phyloP scores from a whole-genome alignment of 2,888 invertebrate species.

The Schizotus pectinicornis region DNA sequence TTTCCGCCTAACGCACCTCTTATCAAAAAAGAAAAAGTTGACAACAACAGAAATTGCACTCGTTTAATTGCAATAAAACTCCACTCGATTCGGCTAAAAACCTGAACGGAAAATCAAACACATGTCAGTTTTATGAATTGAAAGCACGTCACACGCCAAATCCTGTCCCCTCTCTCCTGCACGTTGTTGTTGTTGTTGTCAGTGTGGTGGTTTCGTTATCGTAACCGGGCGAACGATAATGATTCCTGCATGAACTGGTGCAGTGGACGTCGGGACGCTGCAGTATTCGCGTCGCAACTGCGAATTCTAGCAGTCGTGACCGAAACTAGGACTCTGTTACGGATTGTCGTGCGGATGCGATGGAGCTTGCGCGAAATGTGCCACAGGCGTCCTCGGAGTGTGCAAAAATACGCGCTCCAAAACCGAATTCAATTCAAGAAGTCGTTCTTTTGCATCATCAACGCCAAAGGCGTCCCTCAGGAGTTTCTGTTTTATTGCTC shows the following conservation, averaged over 20 bases:
- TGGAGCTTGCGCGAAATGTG: conserved; percentile 36
- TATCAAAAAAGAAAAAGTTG: neutral
- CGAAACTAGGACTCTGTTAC: conserved; percentile 33
- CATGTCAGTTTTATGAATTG: no score
- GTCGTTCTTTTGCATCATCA: no score
- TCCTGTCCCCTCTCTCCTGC: neutral
- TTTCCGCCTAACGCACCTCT: neutral
- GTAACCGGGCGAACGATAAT: neutral
- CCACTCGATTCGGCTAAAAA: neutral
- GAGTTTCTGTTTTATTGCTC: no score
- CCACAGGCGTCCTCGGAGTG: conserved; percentile 13
- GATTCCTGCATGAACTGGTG: neutral
- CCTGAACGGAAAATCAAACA: no score
- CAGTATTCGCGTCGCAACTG: conserved; percentile 22
- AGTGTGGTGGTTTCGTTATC: neutral
- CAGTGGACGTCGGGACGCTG: conserved; percentile 21
- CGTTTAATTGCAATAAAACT: neutral
- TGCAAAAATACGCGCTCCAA: conserved; percentile 2
- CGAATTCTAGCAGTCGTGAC: conserved; percentile 15
- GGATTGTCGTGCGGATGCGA: conserved; percentile 29
- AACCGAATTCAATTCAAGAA: no score
- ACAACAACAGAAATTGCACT: neutral
- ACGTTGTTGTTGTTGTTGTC: neutral
- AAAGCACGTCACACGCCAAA: neutral
- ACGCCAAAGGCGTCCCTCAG: no score